Evolutionary conservation across 2,797 vertebrate genomes (phyloP).

Genomic region (Cichlasoma orientale): DNA sequence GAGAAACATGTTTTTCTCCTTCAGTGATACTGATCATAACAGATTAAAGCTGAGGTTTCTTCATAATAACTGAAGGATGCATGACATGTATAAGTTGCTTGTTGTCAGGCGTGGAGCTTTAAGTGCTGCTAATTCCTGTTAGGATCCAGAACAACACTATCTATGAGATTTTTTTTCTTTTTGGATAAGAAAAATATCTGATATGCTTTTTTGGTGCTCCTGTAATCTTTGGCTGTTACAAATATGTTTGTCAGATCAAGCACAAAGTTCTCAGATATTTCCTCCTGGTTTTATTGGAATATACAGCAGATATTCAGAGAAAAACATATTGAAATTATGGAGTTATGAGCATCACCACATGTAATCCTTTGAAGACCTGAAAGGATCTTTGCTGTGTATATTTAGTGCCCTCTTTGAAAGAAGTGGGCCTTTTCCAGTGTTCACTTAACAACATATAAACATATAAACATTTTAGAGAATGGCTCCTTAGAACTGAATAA

Average conservation of each 20-base stretch:
- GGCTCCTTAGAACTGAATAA: not conserved
- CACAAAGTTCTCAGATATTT: conserved; percentile 4
- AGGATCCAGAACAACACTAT: conserved; percentile 28
- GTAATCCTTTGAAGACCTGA: not conserved
- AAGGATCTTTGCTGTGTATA: not conserved
- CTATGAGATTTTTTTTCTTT: conserved; percentile 29
- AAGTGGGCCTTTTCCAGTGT: not conserved
- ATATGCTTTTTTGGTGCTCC: conserved; percentile 20
- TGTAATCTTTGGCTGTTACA: conserved; percentile 28
- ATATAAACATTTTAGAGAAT: not conserved
- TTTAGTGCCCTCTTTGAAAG: not conserved
- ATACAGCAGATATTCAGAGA: not conserved
- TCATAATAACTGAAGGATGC: conserved; percentile 60
- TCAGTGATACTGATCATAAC: conserved; percentile 64
- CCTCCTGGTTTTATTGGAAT: conserved; percentile 6
- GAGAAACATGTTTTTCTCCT: conserved; percentile 79
- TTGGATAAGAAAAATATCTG: conserved; percentile 33
- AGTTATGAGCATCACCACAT: not conserved
- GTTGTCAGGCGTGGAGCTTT: conserved; percentile 56
- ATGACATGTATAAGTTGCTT: conserved; percentile 46
- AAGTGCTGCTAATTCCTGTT: conserved; percentile 51
- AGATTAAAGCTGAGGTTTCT: conserved; percentile 69
- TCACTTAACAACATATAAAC: not conserved
- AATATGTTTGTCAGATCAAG: conserved; percentile 49
- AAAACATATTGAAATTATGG: conserved; percentile 15